Percentiles rank a stretch among this genome's conserved stretches.
Conservation (phyloP, 1,140 invertebrate genomes). For the Doryteuthis pealeii region DNA sequence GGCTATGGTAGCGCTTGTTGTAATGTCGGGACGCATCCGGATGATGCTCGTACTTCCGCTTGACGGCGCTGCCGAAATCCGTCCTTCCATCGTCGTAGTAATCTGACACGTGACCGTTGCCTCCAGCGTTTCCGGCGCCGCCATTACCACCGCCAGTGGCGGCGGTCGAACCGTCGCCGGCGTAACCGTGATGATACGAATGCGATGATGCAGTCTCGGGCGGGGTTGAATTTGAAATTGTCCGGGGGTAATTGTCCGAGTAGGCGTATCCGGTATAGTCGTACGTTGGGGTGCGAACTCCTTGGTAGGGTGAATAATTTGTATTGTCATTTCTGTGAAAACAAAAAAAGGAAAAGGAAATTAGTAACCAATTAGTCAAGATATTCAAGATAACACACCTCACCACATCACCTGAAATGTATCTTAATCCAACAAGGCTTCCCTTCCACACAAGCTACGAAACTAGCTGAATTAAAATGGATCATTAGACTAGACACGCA, state of each 20-base stretch:
- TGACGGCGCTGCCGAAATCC: not conserved
- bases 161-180: not conserved
- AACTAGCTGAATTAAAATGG: too few relatives aligned
- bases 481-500: too few relatives aligned
- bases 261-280: not conserved
- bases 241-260: not conserved
- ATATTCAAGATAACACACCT: too few relatives aligned
- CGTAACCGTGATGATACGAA: not conserved
- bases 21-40: not conserved
- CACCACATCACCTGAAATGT: too few relatives aligned
- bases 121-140: not conserved
- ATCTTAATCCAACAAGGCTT: too few relatives aligned
- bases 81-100: not conserved
- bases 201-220: not conserved
- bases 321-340: not conserved
- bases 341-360: not conserved
- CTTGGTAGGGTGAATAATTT: not conserved
- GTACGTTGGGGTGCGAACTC: not conserved
- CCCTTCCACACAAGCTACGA: too few relatives aligned
- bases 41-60: not conserved
- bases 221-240: not conserved
- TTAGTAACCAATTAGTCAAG: not conserved
- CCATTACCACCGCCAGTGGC: not conserved
- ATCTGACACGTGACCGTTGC: not conserved
- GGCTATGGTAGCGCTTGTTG: not conserved